Conservation (phyloP, 2,888 invertebrate species). For the Drosophila nr. fundita region DNA sequence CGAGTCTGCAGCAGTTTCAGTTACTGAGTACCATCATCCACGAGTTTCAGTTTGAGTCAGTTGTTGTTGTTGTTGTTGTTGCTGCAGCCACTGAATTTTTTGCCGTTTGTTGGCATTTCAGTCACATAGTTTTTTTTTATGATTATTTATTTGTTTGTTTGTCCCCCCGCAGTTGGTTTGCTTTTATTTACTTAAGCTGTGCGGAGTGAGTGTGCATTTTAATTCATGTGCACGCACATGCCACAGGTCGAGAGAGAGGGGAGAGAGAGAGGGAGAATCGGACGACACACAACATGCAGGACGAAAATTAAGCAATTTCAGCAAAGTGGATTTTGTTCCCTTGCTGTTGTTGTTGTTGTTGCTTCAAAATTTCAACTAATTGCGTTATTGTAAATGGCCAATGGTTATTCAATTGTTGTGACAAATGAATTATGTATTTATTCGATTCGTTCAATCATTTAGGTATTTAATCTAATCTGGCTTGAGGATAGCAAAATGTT, state of each 20-base stretch:
- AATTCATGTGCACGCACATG: constrained; percentile 35
- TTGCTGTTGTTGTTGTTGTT: constrained; percentile 3
- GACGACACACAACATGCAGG: constrained; percentile 3
- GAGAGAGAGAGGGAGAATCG: background rate
- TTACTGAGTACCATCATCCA: constrained; percentile 7
- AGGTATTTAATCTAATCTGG: background rate
- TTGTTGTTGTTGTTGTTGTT: constrained; percentile 11
- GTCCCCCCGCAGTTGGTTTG: constrained; percentile 9
- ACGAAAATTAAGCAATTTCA: constrained; percentile 51
- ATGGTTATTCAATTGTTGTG: constrained; percentile 28
- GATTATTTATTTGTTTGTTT: constrained; percentile 22
- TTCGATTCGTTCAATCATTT: background rate
- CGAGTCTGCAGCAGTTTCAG: constrained; percentile 32
- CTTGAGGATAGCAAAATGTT: background rate
- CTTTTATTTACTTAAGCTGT: constrained; percentile 66
- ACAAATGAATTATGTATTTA: constrained; percentile 6
- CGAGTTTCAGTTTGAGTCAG: constrained; percentile 13
- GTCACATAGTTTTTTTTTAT: constrained; percentile 14
- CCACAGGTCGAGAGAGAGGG: background rate
- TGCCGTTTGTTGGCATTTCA: constrained; percentile 60
- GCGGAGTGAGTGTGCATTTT: constrained; percentile 54
- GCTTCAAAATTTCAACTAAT: constrained; percentile 28
- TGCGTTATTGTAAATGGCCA: constrained; percentile 27
- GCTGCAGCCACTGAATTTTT: constrained; percentile 11
- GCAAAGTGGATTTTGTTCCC: constrained; percentile 11